phyloP scores from a whole-genome alignment of 1,140 invertebrate genomes.

The Brachionus angularis region DNA sequence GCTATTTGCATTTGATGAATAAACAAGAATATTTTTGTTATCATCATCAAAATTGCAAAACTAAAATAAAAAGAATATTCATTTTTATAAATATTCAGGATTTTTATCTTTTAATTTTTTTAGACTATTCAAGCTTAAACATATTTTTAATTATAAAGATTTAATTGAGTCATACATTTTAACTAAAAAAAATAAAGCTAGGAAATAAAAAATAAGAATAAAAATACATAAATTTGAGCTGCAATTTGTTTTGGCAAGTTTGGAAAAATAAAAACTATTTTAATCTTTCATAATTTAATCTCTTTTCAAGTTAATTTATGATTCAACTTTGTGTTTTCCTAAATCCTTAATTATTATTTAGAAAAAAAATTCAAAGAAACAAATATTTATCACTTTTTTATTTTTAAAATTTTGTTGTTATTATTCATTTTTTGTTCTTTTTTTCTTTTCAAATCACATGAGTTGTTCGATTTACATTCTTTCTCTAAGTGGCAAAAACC shows the following conservation, averaged over 20 bases:
- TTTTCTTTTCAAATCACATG: neutral
- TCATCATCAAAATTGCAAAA: neutral
- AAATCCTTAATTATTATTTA: no score
- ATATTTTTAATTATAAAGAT: no score
- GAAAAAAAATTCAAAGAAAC: no score
- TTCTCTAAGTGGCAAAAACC: constrained; percentile 11
- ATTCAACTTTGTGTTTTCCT: no score
- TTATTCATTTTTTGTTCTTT: neutral
- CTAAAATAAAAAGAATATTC: neutral
- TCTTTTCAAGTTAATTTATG: no score
- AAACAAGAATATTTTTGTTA: neutral
- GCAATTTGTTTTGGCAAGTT: neutral
- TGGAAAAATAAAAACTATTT: no score
- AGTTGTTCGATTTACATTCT: neutral
- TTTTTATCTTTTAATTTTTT: neutral
- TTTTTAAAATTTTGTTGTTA: constrained; percentile 11
- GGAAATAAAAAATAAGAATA: constrained; percentile 1
- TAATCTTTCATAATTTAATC: no score
- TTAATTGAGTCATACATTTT: no score
- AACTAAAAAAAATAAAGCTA: no score
- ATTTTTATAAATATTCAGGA: no score
- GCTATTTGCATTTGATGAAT: constrained; percentile 10
- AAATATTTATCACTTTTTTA: no score
- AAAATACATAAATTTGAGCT: neutral
- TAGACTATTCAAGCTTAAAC: no score